Conservation (phyloP, 2,797 vertebrate genomes). For the Thalassophryne amazonica region DNA sequence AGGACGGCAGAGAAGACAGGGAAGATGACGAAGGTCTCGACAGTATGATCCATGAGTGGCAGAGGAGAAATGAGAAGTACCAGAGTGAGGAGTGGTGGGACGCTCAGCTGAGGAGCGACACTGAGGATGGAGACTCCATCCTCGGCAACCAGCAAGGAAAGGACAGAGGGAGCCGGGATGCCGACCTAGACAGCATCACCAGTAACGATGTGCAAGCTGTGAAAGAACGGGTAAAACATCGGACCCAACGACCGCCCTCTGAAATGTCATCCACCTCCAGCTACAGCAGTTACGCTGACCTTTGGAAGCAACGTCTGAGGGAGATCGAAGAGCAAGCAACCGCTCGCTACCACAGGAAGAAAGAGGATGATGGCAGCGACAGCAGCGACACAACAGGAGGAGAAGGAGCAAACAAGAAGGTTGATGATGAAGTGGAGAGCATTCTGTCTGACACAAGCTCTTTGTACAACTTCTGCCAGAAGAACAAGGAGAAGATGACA, state of each 20-base stretch:
- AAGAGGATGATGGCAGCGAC: constrained; percentile 41
- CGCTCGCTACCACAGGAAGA: constrained; percentile 64
- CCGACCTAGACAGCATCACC: constrained; percentile 81
- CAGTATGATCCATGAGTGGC: constrained; percentile 87
- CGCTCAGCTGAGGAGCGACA: constrained; percentile 70
- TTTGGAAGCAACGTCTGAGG: constrained; percentile 87
- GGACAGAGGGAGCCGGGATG: constrained; percentile 41
- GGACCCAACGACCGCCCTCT: constrained; percentile 50
- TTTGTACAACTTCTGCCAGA: constrained; percentile 93
- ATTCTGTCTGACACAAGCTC: constrained; percentile 87
- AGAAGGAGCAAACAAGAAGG: constrained; percentile 39
- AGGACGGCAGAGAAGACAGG: constrained; percentile 4
- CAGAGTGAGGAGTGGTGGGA: constrained; percentile 79
- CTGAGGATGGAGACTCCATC: constrained; percentile 54
- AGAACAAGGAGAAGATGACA: constrained; percentile 90
- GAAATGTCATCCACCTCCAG: constrained; percentile 78
- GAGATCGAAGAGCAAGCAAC: constrained; percentile 89
- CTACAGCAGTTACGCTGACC: constrained; percentile 82
- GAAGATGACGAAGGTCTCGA: constrained; percentile 72
- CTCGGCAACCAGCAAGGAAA: constrained; percentile 5
- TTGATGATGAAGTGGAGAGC: constrained; percentile 81
- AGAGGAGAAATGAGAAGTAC: constrained; percentile 87
- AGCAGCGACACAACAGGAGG: constrained; percentile 25
- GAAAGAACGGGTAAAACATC: constrained; percentile 75
- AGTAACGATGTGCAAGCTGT: constrained; percentile 82